Evolutionary conservation across 2,888 invertebrate species (phyloP), one percentile per base, ranked within the genome.

Genomic region (Agrilus biguttatus): DNA sequence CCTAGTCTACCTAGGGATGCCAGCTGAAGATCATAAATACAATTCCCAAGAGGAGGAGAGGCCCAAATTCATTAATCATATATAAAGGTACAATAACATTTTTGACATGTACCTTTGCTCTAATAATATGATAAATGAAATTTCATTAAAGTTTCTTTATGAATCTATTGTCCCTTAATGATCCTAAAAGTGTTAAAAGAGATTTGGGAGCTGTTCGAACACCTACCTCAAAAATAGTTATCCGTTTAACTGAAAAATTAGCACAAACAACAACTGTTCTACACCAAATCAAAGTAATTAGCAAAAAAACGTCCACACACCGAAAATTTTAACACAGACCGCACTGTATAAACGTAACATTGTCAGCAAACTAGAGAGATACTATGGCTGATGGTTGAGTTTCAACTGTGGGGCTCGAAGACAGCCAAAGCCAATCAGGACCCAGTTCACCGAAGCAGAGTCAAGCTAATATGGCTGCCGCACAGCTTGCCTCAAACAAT

Each of bases 101-200:
- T 65, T 60, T 63, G 65, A 63, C 64, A 60, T 53, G 53, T 49
- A 53, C 52, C 52, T 53, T 45, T 45, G 44, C 46, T 57, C 55
- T 55, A 53, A 58, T 61, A 61, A 61, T 54, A 63, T 58, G 59
- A 60, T 63, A 61, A 61, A 61, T 56, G 59, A 62, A 61, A 63
- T 28, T 65, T 65, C 63, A 66, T 65, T 66, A 66, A 72, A 71
- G 71, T 71, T 67, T 70, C 67, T 68, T 66, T 66, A 65, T 68
- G 62, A 62, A 55, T 57, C 57, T 56, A 59, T 62, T 65, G 44
- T 37, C 19, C 48, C 42, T 41, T 49, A 51, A 51, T 51, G 49
- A 48, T 51, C 40, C 40, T 46, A 44, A 46, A 45, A 49, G 45
- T 28, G 39, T 43, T 36, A 44, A 40, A 45, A 41, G 42, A 43